Evolutionary conservation across 2,888 invertebrate genomes (phyloP).

Genomic region (Abscondita cerata): DNA sequence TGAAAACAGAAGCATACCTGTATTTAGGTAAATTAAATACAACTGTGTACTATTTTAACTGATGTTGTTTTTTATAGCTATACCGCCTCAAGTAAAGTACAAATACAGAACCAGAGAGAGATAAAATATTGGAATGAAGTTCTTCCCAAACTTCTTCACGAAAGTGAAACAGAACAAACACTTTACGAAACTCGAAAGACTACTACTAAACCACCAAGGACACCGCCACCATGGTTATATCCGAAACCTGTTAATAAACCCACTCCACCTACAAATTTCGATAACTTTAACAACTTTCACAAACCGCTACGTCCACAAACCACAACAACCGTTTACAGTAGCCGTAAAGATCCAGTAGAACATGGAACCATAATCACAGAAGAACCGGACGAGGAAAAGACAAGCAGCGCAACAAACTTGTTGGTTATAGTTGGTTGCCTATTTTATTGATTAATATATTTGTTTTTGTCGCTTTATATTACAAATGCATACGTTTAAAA

Average conservation of each 20-base stretch:
- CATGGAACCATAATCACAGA: slow-evolving; percentile 56
- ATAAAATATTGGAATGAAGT: slow-evolving; percentile 86
- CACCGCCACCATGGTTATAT: slow-evolving; percentile 19
- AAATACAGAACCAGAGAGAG: slow-evolving; percentile 79
- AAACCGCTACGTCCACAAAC: slow-evolving; percentile 17
- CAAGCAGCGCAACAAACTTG: slow-evolving; percentile 66
- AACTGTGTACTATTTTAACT: not conserved
- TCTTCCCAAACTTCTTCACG: slow-evolving; percentile 75
- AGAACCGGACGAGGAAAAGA: slow-evolving; percentile 53
- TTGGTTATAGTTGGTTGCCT: slow-evolving; percentile 71
- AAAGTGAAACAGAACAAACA: slow-evolving; percentile 50
- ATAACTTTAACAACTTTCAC: slow-evolving; percentile 43
- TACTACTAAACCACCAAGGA: slow-evolving; percentile 22
- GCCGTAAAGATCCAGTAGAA: slow-evolving; percentile 18
- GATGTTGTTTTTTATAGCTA: slow-evolving; percentile 63
- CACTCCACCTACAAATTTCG: slow-evolving; percentile 41
- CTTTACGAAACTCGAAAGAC: not conserved
- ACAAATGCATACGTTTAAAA: slow-evolving; percentile 68
- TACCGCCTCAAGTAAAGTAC: slow-evolving; percentile 75
- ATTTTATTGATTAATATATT: slow-evolving; percentile 77
- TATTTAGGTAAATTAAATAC: slow-evolving; percentile 69
- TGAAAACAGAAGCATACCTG: slow-evolving; percentile 75
- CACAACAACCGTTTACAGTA: slow-evolving; percentile 19
- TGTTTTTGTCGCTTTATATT: slow-evolving; percentile 72
- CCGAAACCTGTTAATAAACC: slow-evolving; percentile 19